Conservation (phyloP, 2,888 invertebrate species). For the Polyploca ridens region DNA sequence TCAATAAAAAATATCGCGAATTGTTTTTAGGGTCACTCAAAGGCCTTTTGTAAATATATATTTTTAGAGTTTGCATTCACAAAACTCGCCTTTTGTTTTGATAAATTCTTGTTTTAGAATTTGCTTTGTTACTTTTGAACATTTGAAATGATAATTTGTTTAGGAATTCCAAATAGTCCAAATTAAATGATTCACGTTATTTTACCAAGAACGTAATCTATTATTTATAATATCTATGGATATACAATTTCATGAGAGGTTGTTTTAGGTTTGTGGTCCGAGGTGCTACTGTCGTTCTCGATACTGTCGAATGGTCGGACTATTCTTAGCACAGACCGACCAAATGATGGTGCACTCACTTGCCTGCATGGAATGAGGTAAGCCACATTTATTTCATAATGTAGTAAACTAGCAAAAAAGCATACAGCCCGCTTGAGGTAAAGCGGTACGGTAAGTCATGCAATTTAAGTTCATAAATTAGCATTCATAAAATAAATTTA, state of each 20-base stretch:
- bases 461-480: too few species aligned
- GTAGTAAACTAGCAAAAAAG: too few species aligned
- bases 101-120: slow-evolving; percentile 21
- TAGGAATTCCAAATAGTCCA: neutral
- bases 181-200: neutral
- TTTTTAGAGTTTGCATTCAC: neutral
- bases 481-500: too few species aligned
- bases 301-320: slow-evolving; percentile 89
- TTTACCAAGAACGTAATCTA: neutral
- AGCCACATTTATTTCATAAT: neutral
- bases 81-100: slow-evolving; percentile 1
- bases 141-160: neutral
- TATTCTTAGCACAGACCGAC: slow-evolving; percentile 88
- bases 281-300: slow-evolving; percentile 89
- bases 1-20: neutral
- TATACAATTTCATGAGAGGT: too few species aligned
- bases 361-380: slow-evolving; percentile 91
- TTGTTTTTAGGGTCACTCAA: neutral
- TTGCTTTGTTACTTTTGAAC: slow-evolving; percentile 7
- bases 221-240: neutral
- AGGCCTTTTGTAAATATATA: neutral
- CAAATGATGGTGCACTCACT: slow-evolving; percentile 87
- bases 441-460: too few species aligned
- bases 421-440: too few species aligned
- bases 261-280: slow-evolving; percentile 81